These are phyloP conservation scores for Ganaspis sp. DNA, from an alignment of 1,140 invertebrate genomes.

Conservation along the genomic window DNA sequence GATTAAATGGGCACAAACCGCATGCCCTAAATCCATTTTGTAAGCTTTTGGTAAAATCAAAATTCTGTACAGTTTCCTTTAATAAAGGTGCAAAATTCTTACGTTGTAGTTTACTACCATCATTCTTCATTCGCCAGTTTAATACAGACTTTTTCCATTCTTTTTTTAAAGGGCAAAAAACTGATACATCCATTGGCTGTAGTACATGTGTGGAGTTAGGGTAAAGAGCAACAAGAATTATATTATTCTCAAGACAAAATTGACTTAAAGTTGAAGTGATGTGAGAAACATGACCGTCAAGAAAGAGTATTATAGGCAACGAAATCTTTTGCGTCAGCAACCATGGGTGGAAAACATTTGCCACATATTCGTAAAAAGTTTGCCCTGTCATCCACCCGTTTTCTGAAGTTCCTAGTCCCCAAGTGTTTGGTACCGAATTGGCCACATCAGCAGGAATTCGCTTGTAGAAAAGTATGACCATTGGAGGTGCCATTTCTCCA, in stretches of 20 bases:
- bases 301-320: constrained; percentile 50
- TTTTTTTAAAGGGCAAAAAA: constrained; percentile 63
- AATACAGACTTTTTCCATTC: not conserved
- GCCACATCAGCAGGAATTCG: too few relatives aligned
- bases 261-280: not conserved
- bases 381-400: constrained; percentile 52
- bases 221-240: constrained; percentile 66
- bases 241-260: constrained; percentile 59
- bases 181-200: constrained; percentile 68
- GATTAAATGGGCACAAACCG: not conserved
- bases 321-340: constrained; percentile 43
- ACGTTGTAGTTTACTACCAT: not conserved
- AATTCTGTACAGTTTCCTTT: not conserved
- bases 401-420: too few relatives aligned
- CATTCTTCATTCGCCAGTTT: not conserved
- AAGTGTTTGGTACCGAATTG: too few relatives aligned
- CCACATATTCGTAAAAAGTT: constrained; percentile 54
- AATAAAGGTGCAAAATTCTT: not conserved
- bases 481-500: constrained; percentile 60
- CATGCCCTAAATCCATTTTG: not conserved
- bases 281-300: constrained; percentile 46
- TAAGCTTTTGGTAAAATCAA: not conserved
- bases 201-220: constrained; percentile 70
- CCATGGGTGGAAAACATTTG: constrained; percentile 51
- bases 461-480: too few relatives aligned